Evolutionary conservation across 2,888 invertebrate genomes (phyloP), one percentile per base, ranked within the genome.

Genomic region (Drosophila recens): DNA sequence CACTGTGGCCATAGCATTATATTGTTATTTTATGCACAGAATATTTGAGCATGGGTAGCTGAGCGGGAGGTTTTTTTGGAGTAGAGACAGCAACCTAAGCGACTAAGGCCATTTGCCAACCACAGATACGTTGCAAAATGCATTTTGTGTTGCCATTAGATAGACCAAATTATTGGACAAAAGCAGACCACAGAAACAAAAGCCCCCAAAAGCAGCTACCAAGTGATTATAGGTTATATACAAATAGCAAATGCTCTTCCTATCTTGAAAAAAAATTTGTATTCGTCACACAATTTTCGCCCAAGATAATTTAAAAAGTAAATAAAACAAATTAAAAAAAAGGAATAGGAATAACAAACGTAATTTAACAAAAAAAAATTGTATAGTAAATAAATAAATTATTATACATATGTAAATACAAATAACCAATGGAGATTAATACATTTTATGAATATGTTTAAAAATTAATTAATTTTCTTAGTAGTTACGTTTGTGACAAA

Each of bases 21-120:
- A 84, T 87, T 89, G 83, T 89, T 89, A 84, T 84, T 84, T 84
- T 84, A 84, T 84, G 83, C 83, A 89, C 85, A 84, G 87, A 86
- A 88, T 82, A 61, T 64, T 43, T 49, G 33, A 23, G 30, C 34
- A 17, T 5, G 17, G 36, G 33, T 20, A 17, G 8, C 1, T 30
- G 17, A 9, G 17, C 17, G 3, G 40, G 30, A 30, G 20, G 20
- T 8, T 33, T 43, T 30, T 45, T n/a, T 45, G 20, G 27, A 10
- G 69, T 36, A 61, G 20, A 11, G 49, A 42, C 4, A 11, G 51
- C 52, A 57, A 80, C 67, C 68, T 75, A 67, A 79, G 79, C 75
- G 84, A 81, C 89, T 89, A 84, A 87, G 87, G 85, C 87, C 79
- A 89, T 83, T 83, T 83, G 87, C 83, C 85, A 84, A 66, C 70